Conservation (phyloP, 2,888 invertebrate genomes). For the Boloria euphrosyne region DNA sequence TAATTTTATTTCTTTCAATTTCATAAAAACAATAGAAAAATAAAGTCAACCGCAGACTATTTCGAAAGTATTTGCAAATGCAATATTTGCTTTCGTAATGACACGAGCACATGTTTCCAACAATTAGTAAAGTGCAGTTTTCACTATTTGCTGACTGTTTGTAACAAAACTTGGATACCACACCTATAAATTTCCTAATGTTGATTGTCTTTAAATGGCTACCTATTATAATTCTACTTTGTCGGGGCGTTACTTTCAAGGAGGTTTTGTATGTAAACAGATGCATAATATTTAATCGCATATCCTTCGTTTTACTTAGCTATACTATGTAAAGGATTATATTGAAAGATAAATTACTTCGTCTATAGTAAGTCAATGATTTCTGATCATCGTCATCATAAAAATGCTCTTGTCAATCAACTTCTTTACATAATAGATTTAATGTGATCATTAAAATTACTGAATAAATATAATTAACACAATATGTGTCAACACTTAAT, state of each 20-base stretch:
- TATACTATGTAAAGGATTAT: not conserved
- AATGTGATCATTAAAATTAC: too few relatives aligned
- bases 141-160: constrained; percentile 24
- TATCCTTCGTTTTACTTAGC: not conserved
- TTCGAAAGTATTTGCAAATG: constrained; percentile 36
- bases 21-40: constrained; percentile 20
- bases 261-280: constrained; percentile 24
- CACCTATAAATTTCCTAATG: constrained; percentile 32
- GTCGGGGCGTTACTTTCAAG: constrained; percentile 22
- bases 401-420: too few relatives aligned
- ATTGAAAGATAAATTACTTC: not conserved
- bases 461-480: too few relatives aligned
- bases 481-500: not conserved
- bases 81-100: constrained; percentile 39
- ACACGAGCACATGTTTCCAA: constrained; percentile 35
- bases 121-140: constrained; percentile 39
- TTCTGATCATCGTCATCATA: too few relatives aligned
- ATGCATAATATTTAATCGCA: constrained; percentile 4
- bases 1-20: constrained; percentile 17
- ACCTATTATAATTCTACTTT: constrained; percentile 22
- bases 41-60: constrained; percentile 32
- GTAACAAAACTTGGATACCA: constrained; percentile 29
- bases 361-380: too few relatives aligned
- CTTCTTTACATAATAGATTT: too few relatives aligned
- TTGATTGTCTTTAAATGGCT: constrained; percentile 20